Evolutionary conservation across 2,113 vertebrate species (phyloP).

Genomic region (Aythya baeri): DNA sequence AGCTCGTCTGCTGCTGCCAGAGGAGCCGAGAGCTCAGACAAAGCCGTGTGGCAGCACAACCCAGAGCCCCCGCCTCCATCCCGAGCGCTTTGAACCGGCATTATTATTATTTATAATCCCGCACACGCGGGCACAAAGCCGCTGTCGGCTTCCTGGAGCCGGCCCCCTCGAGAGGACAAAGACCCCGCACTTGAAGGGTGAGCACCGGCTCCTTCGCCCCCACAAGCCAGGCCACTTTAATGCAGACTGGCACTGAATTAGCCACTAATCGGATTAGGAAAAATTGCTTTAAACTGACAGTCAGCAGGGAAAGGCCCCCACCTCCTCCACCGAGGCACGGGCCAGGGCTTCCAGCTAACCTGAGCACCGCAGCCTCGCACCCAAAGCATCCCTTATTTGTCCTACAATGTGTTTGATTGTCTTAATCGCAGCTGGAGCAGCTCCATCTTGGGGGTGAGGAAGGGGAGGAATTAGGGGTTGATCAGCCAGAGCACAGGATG

Average conservation of each 20-base stretch:
- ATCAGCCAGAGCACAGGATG: neutral
- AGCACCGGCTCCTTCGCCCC: constrained; percentile 21
- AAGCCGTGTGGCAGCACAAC: neutral
- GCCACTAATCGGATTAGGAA: constrained; percentile 75
- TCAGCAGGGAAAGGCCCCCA: constrained; percentile 24
- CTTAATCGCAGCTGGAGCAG: constrained; percentile 46
- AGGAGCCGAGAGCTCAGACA: neutral
- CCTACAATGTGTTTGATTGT: neutral
- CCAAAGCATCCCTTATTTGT: too few species aligned
- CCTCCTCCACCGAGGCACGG: neutral
- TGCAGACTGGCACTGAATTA: constrained; percentile 55
- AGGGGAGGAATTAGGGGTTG: neutral
- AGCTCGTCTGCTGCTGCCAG: neutral
- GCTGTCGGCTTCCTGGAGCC: neutral
- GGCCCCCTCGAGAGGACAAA: neutral
- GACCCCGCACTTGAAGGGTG: neutral
- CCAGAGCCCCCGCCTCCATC: neutral
- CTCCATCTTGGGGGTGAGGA: neutral
- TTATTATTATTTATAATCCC: neutral
- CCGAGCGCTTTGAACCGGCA: neutral
- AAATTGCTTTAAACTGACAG: constrained; percentile 71
- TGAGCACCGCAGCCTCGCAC: too few species aligned
- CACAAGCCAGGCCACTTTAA: constrained; percentile 12
- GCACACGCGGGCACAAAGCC: neutral
- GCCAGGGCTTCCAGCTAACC: constrained; percentile 6